Evolutionary conservation across 2,797 vertebrate species (phyloP), one percentile per base, ranked within the genome.

Genomic region (Leucoraja ocellata): DNA sequence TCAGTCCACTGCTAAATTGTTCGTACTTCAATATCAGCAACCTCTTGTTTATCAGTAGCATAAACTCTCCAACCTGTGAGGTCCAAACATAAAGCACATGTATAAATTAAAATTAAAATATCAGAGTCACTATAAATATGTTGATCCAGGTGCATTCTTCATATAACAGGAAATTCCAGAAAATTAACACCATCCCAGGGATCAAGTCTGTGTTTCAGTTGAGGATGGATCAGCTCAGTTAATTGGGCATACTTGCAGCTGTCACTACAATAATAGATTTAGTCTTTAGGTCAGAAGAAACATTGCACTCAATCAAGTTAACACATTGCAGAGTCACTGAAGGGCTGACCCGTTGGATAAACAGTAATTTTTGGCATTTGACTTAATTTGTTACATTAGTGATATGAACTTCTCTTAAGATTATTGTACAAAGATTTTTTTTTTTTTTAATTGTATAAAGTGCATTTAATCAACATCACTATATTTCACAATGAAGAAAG

Each of bases 171-270:
- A 88, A 88, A 88, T 88, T 68, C 61, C 16, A 36, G 84, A 16
- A 88, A 88, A 68, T 88, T 88, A 88, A 88, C 84, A 88, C 61
- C n/a, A 88, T 63, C 84, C 84, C 65, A 88, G 61, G 84, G 84
- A 88, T 88, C n/a, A 68, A 9, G n/a, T 88, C 32, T 68, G n/a
- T 46, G 46, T 46, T 46, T 32, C 63, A 6, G n/a, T 68, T 68
- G 63, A 88, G 11, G 10, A 28, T 86, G 61, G 13, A 63, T 63
- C n/a, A 61, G 58, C 54, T 86, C 58, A 63, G n/a, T 88, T 88
- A 32, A 88, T 63, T 68, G 65, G 63, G 23, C n/a, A 88, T 88
- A 88, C 61, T 88, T 68, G n/a, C 63, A 88, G 84, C 61, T 88
- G 84, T 68, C 84, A 68, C 28, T 14, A 68, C 63, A 84, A 61